Evolutionary conservation across 2,888 invertebrate genomes (phyloP).

Genomic region (Pterobdella sp.): DNA sequence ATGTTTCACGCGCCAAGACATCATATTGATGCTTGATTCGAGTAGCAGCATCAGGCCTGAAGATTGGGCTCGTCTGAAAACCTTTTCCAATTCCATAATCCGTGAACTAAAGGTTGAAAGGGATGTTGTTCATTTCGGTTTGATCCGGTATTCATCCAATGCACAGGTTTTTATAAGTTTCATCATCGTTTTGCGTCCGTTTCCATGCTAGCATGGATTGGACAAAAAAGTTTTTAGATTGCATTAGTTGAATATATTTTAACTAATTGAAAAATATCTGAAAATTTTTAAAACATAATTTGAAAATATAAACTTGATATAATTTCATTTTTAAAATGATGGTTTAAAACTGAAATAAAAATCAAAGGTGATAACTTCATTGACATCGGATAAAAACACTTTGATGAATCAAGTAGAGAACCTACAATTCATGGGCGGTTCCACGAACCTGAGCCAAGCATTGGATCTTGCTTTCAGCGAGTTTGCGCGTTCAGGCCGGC

Average conservation of each 20-base stretch:
- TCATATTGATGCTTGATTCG: constrained; percentile 21
- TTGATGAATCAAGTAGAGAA: not conserved
- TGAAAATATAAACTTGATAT: not conserved
- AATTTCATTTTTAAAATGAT: not conserved
- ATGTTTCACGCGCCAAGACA: constrained; percentile 15
- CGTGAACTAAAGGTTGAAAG: not conserved
- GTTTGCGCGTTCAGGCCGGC: constrained; percentile 8
- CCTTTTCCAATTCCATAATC: constrained; percentile 4
- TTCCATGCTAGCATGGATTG: too few relatives aligned
- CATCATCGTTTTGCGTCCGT: not conserved
- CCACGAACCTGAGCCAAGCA: constrained; percentile 23
- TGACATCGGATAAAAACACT: not conserved
- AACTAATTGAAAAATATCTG: too few relatives aligned
- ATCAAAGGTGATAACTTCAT: not conserved
- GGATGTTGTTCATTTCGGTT: constrained; percentile 4
- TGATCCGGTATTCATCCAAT: constrained; percentile 23
- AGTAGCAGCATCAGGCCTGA: constrained; percentile 23
- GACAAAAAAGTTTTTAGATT: not conserved
- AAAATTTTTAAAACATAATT: not conserved
- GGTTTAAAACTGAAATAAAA: not conserved
- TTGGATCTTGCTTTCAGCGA: not conserved
- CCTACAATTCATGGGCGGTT: constrained; percentile 14
- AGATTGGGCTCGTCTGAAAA: constrained; percentile 11
- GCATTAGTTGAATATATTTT: not conserved
- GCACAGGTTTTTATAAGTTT: constrained; percentile 15